phyloP scores from a whole-genome alignment of 2,113 vertebrate genomes.

The Peromyscus californicus region DNA sequence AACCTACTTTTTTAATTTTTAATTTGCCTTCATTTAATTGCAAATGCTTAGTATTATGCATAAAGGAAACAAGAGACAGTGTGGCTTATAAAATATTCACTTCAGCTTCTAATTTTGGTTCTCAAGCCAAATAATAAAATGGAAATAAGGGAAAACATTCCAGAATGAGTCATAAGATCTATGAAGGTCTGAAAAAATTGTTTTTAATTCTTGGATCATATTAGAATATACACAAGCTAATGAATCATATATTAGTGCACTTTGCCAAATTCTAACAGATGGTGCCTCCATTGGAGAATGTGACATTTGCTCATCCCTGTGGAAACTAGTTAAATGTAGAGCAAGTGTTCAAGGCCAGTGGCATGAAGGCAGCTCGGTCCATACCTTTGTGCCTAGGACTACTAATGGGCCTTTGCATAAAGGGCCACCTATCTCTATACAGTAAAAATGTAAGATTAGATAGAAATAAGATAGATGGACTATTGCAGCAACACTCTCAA shows the following conservation, averaged over 20 bases:
- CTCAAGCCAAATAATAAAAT: constrained; percentile 72
- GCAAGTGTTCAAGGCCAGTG: background rate
- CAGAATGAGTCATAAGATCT: constrained; percentile 75
- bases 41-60: constrained; percentile 45
- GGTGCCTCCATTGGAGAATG: constrained; percentile 45
- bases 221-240: constrained; percentile 76
- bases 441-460: background rate
- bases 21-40: constrained; percentile 74
- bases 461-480: background rate
- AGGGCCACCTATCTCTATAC: background rate
- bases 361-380: background rate
- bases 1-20: constrained; percentile 41
- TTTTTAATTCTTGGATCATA: constrained; percentile 64
- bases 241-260: constrained; percentile 78
- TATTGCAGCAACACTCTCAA: background rate
- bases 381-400: background rate
- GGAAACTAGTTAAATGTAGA: constrained; percentile 29
- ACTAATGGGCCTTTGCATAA: background rate
- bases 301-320: constrained; percentile 36
- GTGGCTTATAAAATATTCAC: constrained; percentile 70
- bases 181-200: constrained; percentile 67
- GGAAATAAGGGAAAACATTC: constrained; percentile 68
- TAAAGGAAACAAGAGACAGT: constrained; percentile 57
- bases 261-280: constrained; percentile 67
- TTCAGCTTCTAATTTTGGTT: constrained; percentile 74